These are phyloP conservation scores for Athrips mouffetella DNA, from an alignment of 2,888 invertebrate species.

Conservation along the genomic window DNA sequence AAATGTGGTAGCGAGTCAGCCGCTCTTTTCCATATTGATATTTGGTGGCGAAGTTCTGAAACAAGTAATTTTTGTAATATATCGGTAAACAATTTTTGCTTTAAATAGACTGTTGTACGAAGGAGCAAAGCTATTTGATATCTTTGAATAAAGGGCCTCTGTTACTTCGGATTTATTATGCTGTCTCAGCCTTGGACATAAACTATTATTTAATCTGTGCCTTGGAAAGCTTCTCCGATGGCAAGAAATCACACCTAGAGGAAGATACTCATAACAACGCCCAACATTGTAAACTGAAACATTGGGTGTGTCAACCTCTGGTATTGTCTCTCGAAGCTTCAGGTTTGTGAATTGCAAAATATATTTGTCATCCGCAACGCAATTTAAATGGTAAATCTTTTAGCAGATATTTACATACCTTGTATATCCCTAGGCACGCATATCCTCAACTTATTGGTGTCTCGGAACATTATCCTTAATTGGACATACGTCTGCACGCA, in stretches of 20 bases:
- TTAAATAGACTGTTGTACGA: no score
- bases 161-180: no score
- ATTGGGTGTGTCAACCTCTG: neutral
- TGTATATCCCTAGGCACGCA: constrained; percentile 85
- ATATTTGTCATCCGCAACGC: neutral
- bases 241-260: no score
- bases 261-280: no score
- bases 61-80: neutral
- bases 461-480: constrained; percentile 83
- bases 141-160: neutral
- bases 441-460: constrained; percentile 82
- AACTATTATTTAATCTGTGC: no score
- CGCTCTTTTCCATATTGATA: constrained; percentile 89
- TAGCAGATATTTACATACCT: no score
- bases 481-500: constrained; percentile 84
- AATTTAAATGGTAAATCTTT: neutral
- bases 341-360: neutral
- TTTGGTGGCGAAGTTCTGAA: constrained; percentile 87
- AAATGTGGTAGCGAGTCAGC: constrained; percentile 87
- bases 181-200: no score
- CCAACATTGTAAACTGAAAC: neutral
- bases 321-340: neutral
- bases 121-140: neutral
- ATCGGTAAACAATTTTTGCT: no score
- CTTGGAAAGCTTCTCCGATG: no score